Base-by-base conservation (phyloP, 1,140 invertebrate species). In the Drosophila nebulosa region DNA sequence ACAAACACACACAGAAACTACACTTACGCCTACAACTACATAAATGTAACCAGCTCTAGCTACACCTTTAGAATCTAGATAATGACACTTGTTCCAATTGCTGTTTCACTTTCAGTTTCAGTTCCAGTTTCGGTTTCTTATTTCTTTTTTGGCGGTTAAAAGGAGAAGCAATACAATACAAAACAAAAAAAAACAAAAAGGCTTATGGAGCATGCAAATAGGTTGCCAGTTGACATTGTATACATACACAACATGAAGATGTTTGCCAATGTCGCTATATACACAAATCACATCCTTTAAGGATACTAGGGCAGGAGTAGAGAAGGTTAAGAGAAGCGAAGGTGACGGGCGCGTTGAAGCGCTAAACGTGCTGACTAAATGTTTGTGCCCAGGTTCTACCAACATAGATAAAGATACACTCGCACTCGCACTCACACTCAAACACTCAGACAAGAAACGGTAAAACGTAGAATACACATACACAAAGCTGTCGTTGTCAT, bases 321-420 rank as follows among this genome's bases (percentile, higher is more conserved):
- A n/a, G 6, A 18, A 1, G 16, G 16, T n/a, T n/a, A n/a, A 42
- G 39, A 2, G 6, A 2, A 5, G 24, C 32, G 51, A 36, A 60
- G 60, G 57, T 56, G 59, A 42, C 27, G 55, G 60, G 61, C 51
- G 71, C 75, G 65, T 60, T 67, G 79, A 73, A 73, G 62, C 50
- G 73, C 61, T 67, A 84, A 85, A 79, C 73, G 80, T 73, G 72
- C 39, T 59, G 67, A 52, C 79, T 69, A 80, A 81, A 81, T 81
- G 78, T 80, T 76, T 55, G 64, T 64, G 55, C 55, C 70, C 39
- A 62, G 57, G 51, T 18, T 16, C 12, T 24, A 4, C 26, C 3
- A 4, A 46, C 5, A n/a, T 32, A 18, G n/a, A 56, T 30, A 21
- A 27, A 57, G 14, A 14, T 7, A 24, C 39, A 16, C n/a, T n/a